Base-by-base conservation (phyloP, 2,113 vertebrate species). In the Varanus komodoensis region DNA sequence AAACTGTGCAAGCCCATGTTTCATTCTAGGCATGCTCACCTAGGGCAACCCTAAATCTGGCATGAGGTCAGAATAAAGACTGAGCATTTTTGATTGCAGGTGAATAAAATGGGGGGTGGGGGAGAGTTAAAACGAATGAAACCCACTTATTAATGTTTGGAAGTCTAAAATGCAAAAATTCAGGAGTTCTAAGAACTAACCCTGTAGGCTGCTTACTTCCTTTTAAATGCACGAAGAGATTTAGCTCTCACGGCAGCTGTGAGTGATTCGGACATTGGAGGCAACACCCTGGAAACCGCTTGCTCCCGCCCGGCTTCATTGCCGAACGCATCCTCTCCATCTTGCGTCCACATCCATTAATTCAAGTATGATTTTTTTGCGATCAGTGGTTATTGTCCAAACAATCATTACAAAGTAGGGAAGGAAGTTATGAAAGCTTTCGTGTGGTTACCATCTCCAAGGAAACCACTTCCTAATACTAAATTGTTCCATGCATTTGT, bases 391-490 rank as follows among this genome's bases (percentile, higher is more conserved):
- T 94, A 80, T 86, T 88, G 27, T 48, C 86, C 75, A 87, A 87
- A 87, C 77, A 87, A 87, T 52, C 19, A 68, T 80, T 80, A 80
- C 29, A 80, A 87, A 80, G 61, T 61, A 87, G 61, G 32, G 23
- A 75, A 87, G 75, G 86, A 69, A 87, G 61, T 52, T 87, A 34
- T 80, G 86, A 80, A 80, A 80, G 52, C 14, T 92, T 95, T 91
- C 93, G 82, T 92, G 90, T 93, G 90, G 86, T 85, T 93, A 92
- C 87, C 64, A 89, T 87, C 95, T 85, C 90, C 77, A 93, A 95
- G 79, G 82, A 95, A 96, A 95, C 93, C 92, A 93, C 89, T 95
- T 96, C 92, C 92, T 94, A 81, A 71, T 15, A 52, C 0, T 89
- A n/a, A 86, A 71, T 90, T 54, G 90, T 74, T 86, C 32, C 73